Evolutionary conservation across 2,888 invertebrate genomes (phyloP).

Genomic region (Tetropium fuscum): DNA sequence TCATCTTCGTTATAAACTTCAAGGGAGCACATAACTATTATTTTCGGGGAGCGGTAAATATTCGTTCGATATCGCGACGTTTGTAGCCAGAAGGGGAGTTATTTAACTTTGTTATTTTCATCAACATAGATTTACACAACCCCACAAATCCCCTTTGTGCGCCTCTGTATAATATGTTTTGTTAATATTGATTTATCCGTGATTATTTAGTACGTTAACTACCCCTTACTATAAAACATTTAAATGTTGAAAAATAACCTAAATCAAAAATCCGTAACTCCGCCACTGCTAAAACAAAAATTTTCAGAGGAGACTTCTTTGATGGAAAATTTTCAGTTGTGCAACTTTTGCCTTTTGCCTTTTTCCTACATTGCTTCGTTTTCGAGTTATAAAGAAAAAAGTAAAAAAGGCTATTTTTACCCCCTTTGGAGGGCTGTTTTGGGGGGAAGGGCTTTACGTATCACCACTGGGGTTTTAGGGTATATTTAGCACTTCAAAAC

Average conservation of each 20-base stretch:
- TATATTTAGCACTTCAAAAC: neutral
- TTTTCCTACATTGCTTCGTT: neutral
- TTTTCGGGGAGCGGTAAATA: constrained; percentile 1
- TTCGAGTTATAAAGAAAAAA: neutral
- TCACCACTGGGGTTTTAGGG: constrained; percentile 1
- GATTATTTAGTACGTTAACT: neutral
- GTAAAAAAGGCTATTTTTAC: neutral
- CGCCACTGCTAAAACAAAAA: neutral
- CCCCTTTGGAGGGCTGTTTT: neutral
- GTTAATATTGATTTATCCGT: neutral
- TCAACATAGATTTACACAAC: constrained; percentile 1
- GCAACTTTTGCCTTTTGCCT: neutral
- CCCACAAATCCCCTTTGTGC: neutral
- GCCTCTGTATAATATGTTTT: neutral
- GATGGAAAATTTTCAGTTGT: neutral
- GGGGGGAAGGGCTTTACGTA: neutral
- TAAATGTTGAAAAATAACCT: constrained; percentile 1
- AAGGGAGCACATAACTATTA: neutral
- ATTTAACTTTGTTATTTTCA: constrained; percentile 1
- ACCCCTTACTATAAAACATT: constrained; percentile 1
- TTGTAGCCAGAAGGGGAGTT: neutral
- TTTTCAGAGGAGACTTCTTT: neutral
- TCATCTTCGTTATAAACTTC: neutral
- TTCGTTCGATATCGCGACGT: neutral
- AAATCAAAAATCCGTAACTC: neutral